Percentiles rank a stretch among this genome's conserved stretches.
phyloP scores from a whole-genome alignment of 2,888 invertebrate species.

The Scaptomyza caliginosa region DNA sequence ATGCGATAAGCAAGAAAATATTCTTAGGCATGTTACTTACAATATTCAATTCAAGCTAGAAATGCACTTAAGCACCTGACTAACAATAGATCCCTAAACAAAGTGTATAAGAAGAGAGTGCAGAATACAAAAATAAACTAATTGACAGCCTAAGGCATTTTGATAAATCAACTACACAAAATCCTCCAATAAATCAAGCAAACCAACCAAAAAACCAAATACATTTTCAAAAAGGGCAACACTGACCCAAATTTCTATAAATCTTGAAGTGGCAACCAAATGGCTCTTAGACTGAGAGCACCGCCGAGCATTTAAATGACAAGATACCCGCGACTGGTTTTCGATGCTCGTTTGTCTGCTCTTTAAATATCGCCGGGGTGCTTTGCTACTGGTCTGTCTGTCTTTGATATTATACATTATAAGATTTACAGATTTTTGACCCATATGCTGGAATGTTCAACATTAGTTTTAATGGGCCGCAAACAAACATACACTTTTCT shows the following conservation, averaged over 20 bases:
- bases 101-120: constrained; percentile 12
- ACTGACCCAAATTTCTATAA: constrained; percentile 63
- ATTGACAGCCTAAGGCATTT: constrained; percentile 42
- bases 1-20: constrained; percentile 14
- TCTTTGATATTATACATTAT: constrained; percentile 31
- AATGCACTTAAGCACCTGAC: constrained; percentile 18
- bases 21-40: background rate
- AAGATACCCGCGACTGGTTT: constrained; percentile 30
- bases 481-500: constrained; percentile 39
- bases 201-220: constrained; percentile 7
- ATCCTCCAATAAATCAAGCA: constrained; percentile 67
- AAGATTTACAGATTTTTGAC: constrained; percentile 69
- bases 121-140: constrained; percentile 54
- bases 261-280: constrained; percentile 43
- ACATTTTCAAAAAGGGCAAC: constrained; percentile 28
- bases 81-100: constrained; percentile 16
- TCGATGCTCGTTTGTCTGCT: constrained; percentile 10
- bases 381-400: constrained; percentile 2
- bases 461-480: constrained; percentile 40
- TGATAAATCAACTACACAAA: constrained; percentile 71
- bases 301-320: constrained; percentile 28
- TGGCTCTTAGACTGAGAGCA: constrained; percentile 27
- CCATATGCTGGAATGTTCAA: constrained; percentile 51
- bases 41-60: constrained; percentile 25
- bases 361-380: constrained; percentile 16